Base-by-base conservation (phyloP, 1,140 invertebrate species). In the Fopius arisanus region DNA sequence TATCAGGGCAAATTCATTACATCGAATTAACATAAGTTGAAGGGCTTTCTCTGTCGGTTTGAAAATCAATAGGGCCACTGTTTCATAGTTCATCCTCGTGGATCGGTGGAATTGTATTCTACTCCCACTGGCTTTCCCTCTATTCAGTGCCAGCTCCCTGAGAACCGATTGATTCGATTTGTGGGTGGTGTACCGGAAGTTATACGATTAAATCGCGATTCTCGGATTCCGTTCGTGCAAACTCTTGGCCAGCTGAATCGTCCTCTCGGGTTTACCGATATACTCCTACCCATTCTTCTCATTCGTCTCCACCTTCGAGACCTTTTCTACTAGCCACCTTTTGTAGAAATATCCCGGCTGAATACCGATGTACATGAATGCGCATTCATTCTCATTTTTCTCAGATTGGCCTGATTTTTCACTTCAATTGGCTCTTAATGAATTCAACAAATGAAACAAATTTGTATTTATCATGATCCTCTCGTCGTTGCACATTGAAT, bases 201-300 rank as follows among this genome's bases (percentile, higher is more conserved):
- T 74, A 73, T 77, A 72, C 70, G 72, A 77, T 77, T 77, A 77
- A 75, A 77, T 74, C 73, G 73, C 71, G 76, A 75, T 77, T 77
- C 68, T 74, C 48, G 31, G 66, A 51, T 31, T 73, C 67, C 73
- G 43, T 77, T 65, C 76, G 76, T 77, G 76, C 76, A 71, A 63
- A 41, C 48, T 67, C 43, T 59, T 59, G 54, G 23, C 19, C 54
- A 28, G 9, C 21, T 19, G 19, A 59, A 28, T 12, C 37, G 16
- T 28, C 26, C 54, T 59, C 43, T 19, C 43, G 1, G n/a, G n/a
- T 51, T 51, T 51, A 16, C 43, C 43, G 43, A 48, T 48, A 26
- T 28, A n/a, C 37, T 7, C 33, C 6, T 43, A 28, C 12, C 33
- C 67, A 74, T 74, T 74, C 72, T 74, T 69, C 63, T 73, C 51